phyloP scores from a whole-genome alignment of 2,888 invertebrate genomes.

The Diarsia rubi region DNA sequence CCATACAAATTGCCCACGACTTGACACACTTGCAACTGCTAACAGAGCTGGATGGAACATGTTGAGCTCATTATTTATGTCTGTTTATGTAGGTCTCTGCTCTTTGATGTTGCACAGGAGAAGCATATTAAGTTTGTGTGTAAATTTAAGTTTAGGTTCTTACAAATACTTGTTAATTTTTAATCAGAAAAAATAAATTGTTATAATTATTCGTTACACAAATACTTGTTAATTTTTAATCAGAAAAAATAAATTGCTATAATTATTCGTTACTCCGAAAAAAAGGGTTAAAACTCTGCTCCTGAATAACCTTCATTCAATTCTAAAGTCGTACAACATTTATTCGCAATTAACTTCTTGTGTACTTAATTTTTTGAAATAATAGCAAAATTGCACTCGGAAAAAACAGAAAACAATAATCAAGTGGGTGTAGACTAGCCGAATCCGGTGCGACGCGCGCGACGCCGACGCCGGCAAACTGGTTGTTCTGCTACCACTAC shows the following conservation, averaged over 20 bases:
- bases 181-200: not conserved
- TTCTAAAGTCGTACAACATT: not conserved
- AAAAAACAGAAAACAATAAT: slow-evolving; percentile 56
- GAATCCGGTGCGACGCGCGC: slow-evolving; percentile 34
- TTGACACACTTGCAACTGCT: slow-evolving; percentile 49
- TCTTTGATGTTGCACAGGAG: not conserved
- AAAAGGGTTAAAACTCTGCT: not conserved
- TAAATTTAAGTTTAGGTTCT: not conserved
- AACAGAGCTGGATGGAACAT: slow-evolving; percentile 43
- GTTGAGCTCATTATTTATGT: slow-evolving; percentile 31
- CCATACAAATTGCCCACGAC: slow-evolving; percentile 61
- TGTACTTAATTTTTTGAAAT: slow-evolving; percentile 7
- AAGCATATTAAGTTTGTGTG: not conserved
- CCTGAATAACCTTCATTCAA: slow-evolving; percentile 4
- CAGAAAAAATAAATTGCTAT: not conserved
- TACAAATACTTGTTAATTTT: not conserved
- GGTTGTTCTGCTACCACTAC: slow-evolving; percentile 75
- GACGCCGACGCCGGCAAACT: slow-evolving; percentile 57
- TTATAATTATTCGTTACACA: not conserved
- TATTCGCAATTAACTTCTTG: slow-evolving; percentile 12
- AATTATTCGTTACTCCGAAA: not conserved
- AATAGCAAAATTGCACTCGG: slow-evolving; percentile 30
- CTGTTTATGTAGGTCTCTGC: slow-evolving; percentile 11
- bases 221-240: not conserved
- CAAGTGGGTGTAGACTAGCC: slow-evolving; percentile 47